Conservation (phyloP, 2,797 vertebrate species). For the Eleutherodactylus coqui region DNA sequence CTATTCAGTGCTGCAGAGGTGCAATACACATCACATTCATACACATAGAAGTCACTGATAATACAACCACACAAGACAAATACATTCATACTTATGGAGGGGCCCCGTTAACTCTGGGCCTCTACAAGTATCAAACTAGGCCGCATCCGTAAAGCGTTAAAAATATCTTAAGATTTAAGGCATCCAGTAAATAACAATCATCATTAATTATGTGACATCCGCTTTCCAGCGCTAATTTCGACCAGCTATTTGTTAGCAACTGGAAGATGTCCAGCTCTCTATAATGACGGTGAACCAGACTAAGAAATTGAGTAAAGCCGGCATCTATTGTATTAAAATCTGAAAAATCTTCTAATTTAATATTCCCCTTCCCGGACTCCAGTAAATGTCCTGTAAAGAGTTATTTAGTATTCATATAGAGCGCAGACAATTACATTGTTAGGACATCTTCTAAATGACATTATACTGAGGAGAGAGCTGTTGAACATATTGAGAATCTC, state of each 20-base stretch:
- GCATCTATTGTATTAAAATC: constrained; percentile 8
- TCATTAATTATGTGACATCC: background rate
- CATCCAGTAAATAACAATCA: background rate
- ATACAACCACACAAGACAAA: no score
- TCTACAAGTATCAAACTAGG: no score
- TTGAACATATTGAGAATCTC: constrained; percentile 13
- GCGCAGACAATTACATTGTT: constrained; percentile 26
- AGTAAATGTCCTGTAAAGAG: constrained; percentile 2
- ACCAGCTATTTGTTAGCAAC: background rate
- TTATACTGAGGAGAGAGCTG: constrained; percentile 24
- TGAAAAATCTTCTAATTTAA: background rate
- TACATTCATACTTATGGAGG: no score
- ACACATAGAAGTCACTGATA: no score
- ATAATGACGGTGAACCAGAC: background rate
- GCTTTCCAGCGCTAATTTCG: background rate
- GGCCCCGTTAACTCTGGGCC: no score
- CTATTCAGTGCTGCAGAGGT: no score
- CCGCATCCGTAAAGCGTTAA: no score
- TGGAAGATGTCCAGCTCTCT: background rate
- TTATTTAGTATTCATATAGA: constrained; percentile 28
- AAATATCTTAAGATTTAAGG: background rate
- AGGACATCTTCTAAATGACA: constrained; percentile 25
- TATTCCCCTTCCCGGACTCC: background rate
- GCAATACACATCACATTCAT: no score
- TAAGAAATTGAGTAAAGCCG: background rate